Percentiles rank a stretch among this genome's conserved stretches.
These are phyloP conservation scores for Piprites chloris DNA, from an alignment of 2,113 vertebrate species.

Conservation along the genomic window DNA sequence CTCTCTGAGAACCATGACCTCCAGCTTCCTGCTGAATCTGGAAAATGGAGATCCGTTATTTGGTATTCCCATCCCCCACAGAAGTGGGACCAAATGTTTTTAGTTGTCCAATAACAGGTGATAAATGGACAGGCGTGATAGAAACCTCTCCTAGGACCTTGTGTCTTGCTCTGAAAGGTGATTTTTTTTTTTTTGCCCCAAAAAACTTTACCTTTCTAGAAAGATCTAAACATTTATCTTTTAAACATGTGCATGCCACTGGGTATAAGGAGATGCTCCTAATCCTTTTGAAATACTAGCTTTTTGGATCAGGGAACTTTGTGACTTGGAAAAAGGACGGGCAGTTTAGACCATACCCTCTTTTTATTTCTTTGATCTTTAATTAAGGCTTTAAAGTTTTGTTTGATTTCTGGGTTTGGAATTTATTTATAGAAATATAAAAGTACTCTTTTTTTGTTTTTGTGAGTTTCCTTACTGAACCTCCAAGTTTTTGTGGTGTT, in stretches of 20 bases:
- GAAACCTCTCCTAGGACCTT: not conserved
- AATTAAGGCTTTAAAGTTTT: not conserved
- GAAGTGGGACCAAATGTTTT: not conserved
- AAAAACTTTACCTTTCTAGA: not conserved
- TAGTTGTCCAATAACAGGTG: not conserved
- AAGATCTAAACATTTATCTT: not conserved
- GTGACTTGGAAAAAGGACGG: not conserved
- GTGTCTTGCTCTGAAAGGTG: not conserved
- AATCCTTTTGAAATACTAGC: not conserved
- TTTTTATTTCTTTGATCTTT: not conserved
- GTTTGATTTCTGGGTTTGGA: not conserved
- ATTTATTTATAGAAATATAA: not conserved
- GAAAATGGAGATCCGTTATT: not conserved
- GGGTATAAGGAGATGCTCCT: not conserved
- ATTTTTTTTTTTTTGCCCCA: not conserved
- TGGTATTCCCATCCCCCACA: not conserved
- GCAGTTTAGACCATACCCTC: not conserved
- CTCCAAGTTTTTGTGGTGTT: not conserved
- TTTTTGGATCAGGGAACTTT: not conserved
- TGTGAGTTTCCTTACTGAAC: not conserved
- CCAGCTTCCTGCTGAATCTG: not conserved
- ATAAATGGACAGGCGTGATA: not conserved
- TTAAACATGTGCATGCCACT: not conserved
- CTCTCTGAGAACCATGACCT: not conserved
- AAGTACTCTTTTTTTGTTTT: not conserved